Evolutionary conservation across 2,113 vertebrate species (phyloP), one percentile per base, ranked within the genome.

Genomic region (Bubo scandiacus): DNA sequence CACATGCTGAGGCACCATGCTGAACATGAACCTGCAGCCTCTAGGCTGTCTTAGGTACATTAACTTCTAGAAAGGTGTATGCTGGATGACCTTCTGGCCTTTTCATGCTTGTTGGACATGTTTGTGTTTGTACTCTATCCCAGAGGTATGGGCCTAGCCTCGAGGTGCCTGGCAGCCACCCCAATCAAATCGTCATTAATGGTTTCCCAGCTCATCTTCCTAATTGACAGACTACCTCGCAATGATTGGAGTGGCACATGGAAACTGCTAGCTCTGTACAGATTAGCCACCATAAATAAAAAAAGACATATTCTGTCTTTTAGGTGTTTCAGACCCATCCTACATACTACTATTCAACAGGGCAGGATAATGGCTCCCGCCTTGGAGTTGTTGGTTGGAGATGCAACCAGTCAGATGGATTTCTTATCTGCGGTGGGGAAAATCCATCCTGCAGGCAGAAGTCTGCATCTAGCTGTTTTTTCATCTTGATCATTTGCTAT

Each of bases 1-100:
- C 47, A 3, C 30, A 0, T 4, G 42, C 45, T 0, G 6, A 65
- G 70, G 73, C 54, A 7, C 62, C 42, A 11, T 1, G 23, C 0
- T 1, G 68, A 91, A 65, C 5, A 11, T 11, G 12, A 68, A 26
- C 86, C 66, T 1, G 3, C 70, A 68, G 77, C 94, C 85, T 67
- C 1, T 0, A 25, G 71, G 72, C 57, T 75, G 25, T 88, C 77
- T 57, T 10, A 2, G 6, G 32, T 55, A 4, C 71, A 1, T 70
- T 74, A 45, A 1, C 81, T 65, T 75, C 40, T 42, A 4, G 78
- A 66, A 68, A 42, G 30, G 62, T 51, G n/a, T 32, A 16, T 1
- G 6, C 29, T 71, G 72, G 26, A 27, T 43, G 51, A 32, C 43
- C 54, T 59, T 9, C 75, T 75, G 86, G 57, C 83, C 59, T 80